Evolutionary conservation across 2,797 vertebrate genomes (phyloP), one percentile per base, ranked within the genome.

Genomic region (Crenichthys baileyi): DNA sequence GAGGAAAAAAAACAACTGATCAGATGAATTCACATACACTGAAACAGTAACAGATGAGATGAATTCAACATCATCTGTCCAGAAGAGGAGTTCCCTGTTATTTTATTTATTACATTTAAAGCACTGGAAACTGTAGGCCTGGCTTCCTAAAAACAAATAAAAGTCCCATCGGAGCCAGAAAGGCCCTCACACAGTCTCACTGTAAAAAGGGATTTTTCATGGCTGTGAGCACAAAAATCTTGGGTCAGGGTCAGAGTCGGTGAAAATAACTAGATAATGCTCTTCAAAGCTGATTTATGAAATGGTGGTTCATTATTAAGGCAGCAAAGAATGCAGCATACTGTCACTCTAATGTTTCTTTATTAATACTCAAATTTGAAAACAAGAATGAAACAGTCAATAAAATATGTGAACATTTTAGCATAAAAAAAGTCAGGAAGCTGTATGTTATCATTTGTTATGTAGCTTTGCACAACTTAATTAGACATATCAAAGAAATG

Each of bases 131-230:
- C 87, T 78, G 70, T 41, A 85, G 85, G 79, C 79, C 87, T 76
- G 89, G 81, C 50, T 83, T 48, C 85, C 82, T 90, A 91, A 89
- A 91, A 92, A 90, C 87, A 91, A 93, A 93, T 89, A 89, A 73
- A 0, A 73, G 82, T 58, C 84, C 87, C 90, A 85, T 89, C 85
- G 77, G 81, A 75, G 76, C 87, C 91, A 79, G 82, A 92, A 88
- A 83, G 83, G 88, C 81, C 88, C 86, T 87, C 91, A 89, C 89
- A 83, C 80, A 79, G 79, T 87, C 70, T 44, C 77, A 81, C 76
- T 87, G 81, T 89, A 90, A 92, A 91, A 88, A 88, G 90, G 79
- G 71, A 83, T 86, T 88, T 44, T 81, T 89, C 81, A 90, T 77
- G 80, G 76, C 76, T 63, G 2, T 70, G 81, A 80, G 78, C 78